Evolutionary conservation across 2,797 vertebrate species (phyloP), one percentile per base, ranked within the genome.

Genomic region (Bradypodion ventrale): DNA sequence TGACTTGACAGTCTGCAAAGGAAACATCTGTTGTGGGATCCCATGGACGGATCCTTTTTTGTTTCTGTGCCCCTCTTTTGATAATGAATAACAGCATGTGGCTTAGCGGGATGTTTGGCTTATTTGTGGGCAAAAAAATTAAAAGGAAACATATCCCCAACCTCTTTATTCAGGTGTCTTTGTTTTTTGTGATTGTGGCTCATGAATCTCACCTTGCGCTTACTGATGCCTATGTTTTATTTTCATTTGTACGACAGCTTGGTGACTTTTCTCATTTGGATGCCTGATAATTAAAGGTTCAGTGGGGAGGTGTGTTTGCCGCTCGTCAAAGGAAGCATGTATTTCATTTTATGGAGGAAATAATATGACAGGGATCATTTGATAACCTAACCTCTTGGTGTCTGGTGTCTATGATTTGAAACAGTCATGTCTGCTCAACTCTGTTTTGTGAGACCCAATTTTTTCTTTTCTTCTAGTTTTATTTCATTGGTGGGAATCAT

Each of bases 1-100:
- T 90, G 83, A 78, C 75, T 92, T 91, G 46, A 66, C 88, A 83
- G 72, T 89, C 87, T 90, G 40, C 68, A 83, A 46, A 83, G 78
- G 75, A 84, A 93, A 87, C 59, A 84, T 80, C 37, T 42, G 52
- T 65, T 40, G 1, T 75, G 56, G 49, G 73, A 65, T 83, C 80
- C 86, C 59, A 75, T 21, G 16, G 86, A 80, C 56, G 46, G 66
- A 82, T 87, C 83, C 66, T 79, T 81, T 89, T 19, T 0, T 2
- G 42, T 5, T n/a, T 46, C 42, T 46, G 10, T 37, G 2, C 49
- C 81, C 75, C 1, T 83, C 23, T 7, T 49, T 70, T 80, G 66
- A 46, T 83, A 85, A 85, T 79, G 80, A 91, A 86, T 87, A 90
- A 63, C 7, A 88, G 87, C 72, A 83, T 44, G 42, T 9, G 89